Evolutionary conservation across 1,140 invertebrate genomes (phyloP).

Genomic region (Pygmarrhopalites habei): DNA sequence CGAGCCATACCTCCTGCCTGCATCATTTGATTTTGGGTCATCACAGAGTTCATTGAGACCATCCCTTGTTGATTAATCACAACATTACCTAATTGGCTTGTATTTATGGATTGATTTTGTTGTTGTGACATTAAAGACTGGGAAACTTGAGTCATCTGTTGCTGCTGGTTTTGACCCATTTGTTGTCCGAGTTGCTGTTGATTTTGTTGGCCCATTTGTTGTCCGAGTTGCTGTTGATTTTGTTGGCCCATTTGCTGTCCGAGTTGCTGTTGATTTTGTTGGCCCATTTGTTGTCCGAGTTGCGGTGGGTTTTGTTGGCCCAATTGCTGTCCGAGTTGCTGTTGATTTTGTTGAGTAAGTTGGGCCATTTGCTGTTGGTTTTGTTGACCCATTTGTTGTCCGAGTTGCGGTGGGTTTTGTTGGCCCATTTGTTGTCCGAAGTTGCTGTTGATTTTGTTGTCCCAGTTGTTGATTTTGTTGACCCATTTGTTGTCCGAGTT

Average conservation of each 20-base stretch:
- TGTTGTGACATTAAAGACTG: not conserved
- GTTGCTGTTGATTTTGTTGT: conserved; percentile 6
- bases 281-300: not conserved
- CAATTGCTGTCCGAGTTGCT: not conserved
- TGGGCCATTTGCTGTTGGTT: not conserved
- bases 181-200: too few species aligned
- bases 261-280: not conserved
- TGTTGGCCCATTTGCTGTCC: not conserved
- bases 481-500: conserved; percentile 1
- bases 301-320: not conserved
- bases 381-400: too few species aligned
- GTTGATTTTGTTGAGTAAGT: not conserved
- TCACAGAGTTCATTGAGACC: not conserved
- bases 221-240: not conserved
- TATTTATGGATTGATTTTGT: not conserved
- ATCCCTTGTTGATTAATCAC: not conserved
- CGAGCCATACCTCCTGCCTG: not conserved
- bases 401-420: not conserved
- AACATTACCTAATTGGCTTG: too few species aligned
- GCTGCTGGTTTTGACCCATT: conserved; percentile 1
- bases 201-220: conserved; percentile 17
- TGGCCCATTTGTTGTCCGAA: not conserved
- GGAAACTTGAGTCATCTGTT: not conserved
- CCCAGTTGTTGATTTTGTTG: conserved; percentile 13
- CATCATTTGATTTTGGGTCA: not conserved